Conservation (phyloP, 2,888 invertebrate species). For the Myopa testacea region DNA sequence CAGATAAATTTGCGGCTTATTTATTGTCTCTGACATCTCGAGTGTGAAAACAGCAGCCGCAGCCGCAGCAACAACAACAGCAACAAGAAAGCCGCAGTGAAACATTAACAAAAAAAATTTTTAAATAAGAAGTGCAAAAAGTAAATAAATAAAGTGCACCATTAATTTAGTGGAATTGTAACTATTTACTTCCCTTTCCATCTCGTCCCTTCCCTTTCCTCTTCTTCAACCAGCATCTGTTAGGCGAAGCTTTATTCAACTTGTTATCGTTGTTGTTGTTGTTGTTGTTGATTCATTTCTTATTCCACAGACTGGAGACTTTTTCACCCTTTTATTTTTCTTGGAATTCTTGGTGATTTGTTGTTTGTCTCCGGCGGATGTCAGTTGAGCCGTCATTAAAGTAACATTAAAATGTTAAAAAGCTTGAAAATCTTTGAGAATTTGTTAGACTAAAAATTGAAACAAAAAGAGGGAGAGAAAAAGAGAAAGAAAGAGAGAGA, state of each 20-base stretch:
- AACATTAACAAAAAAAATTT: too few species aligned
- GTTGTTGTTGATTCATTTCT: too few species aligned
- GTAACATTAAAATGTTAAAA: constrained; percentile 48
- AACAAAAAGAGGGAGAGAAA: neutral
- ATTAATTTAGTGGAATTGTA: too few species aligned
- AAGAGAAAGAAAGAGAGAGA: too few species aligned
- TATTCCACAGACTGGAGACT: too few species aligned
- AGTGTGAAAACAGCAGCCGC: neutral
- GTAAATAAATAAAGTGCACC: neutral
- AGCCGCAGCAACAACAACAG: neutral
- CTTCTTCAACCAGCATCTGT: too few species aligned
- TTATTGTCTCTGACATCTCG: constrained; percentile 17
- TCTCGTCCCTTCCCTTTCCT: too few species aligned
- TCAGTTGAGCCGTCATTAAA: constrained; percentile 52
- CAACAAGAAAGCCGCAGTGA: neutral
- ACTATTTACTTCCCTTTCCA: too few species aligned
- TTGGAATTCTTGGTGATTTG: constrained; percentile 51
- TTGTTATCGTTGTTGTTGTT: too few species aligned
- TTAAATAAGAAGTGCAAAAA: too few species aligned
- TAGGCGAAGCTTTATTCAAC: too few species aligned
- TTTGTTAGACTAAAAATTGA: neutral
- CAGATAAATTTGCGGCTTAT: constrained; percentile 24
- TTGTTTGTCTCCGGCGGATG: constrained; percentile 51
- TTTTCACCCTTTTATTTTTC: neutral
- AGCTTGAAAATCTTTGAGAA: neutral